Conservation (phyloP, 2,113 vertebrate species). For the Amazona guildingii region DNA sequence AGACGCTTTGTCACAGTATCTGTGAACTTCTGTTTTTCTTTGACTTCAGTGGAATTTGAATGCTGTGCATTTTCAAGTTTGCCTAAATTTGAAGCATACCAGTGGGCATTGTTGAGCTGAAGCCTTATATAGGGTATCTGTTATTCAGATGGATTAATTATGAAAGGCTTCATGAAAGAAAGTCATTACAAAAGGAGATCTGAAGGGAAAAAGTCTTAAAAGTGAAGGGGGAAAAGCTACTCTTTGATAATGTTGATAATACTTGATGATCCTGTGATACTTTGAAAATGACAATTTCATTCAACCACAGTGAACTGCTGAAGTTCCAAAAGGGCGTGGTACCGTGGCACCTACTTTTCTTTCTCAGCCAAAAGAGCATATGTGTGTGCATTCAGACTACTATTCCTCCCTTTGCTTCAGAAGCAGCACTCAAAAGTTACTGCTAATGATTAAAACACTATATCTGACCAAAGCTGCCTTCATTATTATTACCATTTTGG, state of each 20-base stretch:
- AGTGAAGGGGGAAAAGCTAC: not conserved
- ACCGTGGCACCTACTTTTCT: not conserved
- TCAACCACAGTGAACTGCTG: not conserved
- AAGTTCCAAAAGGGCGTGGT: not conserved
- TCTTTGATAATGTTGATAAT: not conserved
- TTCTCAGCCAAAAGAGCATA: not conserved
- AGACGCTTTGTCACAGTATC: not conserved
- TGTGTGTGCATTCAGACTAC: not conserved
- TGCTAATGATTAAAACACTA: not conserved
- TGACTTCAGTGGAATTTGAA: not conserved
- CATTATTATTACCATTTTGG: not conserved
- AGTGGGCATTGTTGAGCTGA: not conserved
- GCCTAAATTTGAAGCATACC: not conserved
- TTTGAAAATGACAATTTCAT: constrained; percentile 16
- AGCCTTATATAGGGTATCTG: not conserved
- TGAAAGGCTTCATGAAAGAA: constrained; percentile 6
- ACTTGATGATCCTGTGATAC: not conserved
- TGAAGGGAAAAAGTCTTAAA: not conserved
- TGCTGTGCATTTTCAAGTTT: not conserved
- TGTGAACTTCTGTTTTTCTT: not conserved
- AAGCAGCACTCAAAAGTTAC: not conserved
- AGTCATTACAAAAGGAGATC: not conserved
- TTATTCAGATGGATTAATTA: not conserved
- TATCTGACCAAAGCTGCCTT: not conserved
- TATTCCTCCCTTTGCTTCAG: not conserved